These are phyloP conservation scores for Otocyon megalotis DNA, from an alignment of 2,113 vertebrate genomes.

Conservation along the genomic window DNA sequence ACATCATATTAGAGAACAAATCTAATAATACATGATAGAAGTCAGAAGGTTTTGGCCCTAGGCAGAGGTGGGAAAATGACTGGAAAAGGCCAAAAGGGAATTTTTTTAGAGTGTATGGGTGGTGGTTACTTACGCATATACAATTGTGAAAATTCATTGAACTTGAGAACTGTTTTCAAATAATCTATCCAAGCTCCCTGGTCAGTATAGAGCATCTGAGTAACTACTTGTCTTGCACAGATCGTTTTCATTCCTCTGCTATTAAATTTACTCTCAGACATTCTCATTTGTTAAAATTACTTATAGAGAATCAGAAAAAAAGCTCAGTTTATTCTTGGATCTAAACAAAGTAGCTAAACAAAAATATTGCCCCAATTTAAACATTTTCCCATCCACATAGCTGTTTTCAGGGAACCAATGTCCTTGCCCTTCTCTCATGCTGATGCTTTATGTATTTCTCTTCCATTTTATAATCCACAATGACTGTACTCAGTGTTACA, in stretches of 20 bases:
- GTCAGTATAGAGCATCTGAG: background rate
- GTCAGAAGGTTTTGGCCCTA: background rate
- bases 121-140: background rate
- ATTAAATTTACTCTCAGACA: background rate
- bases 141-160: background rate
- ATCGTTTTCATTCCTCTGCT: background rate
- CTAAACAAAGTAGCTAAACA: conserved; percentile 40
- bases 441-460: background rate
- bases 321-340: background rate
- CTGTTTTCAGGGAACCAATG: background rate
- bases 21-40: background rate
- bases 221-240: background rate
- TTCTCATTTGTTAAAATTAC: background rate
- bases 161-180: background rate
- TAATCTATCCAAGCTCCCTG: background rate
- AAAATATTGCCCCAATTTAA: background rate
- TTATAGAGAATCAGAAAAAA: background rate
- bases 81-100: background rate
- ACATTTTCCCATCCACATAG: background rate
- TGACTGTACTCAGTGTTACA: background rate
- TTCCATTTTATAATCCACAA: conserved; percentile 17
- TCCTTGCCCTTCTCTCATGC: background rate
- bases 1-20: background rate
- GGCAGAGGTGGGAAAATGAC: background rate
- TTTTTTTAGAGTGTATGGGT: background rate